phyloP scores from a whole-genome alignment of 2,888 invertebrate genomes.

The Portevinia maculata region DNA sequence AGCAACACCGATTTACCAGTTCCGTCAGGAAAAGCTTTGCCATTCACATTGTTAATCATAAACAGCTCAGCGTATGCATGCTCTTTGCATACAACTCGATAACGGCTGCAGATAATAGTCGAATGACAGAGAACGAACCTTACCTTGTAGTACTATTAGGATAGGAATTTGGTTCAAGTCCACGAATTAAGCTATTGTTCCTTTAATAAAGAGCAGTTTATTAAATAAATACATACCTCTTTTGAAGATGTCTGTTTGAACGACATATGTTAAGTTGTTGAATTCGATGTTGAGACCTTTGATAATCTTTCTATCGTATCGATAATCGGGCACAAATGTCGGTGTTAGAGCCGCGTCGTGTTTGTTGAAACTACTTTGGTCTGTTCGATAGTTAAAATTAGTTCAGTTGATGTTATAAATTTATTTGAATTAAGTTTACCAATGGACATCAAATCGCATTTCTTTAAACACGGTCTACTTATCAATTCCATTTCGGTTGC shows the following conservation, averaged over 20 bases:
- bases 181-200: conserved; percentile 31
- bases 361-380: conserved; percentile 45
- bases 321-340: conserved; percentile 43
- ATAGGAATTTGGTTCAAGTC: conserved; percentile 12
- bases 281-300: conserved; percentile 80
- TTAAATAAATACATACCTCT: conserved; percentile 77
- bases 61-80: background rate
- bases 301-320: conserved; percentile 76
- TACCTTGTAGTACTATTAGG: conserved; percentile 21
- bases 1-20: too few species aligned
- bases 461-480: conserved; percentile 43
- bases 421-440: conserved; percentile 35
- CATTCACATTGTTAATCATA: too few species aligned
- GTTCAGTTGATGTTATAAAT: background rate
- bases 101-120: conserved; percentile 20
- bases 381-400: conserved; percentile 21
- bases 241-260: conserved; percentile 79
- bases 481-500: conserved; percentile 56
- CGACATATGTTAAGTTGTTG: conserved; percentile 79
- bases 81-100: conserved; percentile 5
- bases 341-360: conserved; percentile 12
- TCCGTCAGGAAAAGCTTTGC: too few species aligned
- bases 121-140: conserved; percentile 25
- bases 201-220: conserved; percentile 14
- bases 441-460: conserved; percentile 35